phyloP scores from a whole-genome alignment of 2,113 vertebrate genomes.

The Ariopsis seemanni region DNA sequence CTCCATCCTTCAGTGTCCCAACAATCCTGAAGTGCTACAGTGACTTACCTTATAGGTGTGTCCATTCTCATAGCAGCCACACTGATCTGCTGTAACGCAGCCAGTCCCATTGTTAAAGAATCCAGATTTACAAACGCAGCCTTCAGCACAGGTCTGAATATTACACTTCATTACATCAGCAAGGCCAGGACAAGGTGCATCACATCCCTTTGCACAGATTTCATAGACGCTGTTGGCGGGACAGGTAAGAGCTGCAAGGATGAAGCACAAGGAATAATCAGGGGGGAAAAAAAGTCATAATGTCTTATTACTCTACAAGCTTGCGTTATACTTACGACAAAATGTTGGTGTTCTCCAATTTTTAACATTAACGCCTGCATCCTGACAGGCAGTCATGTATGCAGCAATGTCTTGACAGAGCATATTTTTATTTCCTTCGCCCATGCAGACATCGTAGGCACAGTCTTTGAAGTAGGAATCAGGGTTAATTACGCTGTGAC shows the following conservation, averaged over 20 bases:
- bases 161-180: conserved; percentile 50
- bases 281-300: too few relatives aligned
- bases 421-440: conserved; percentile 32
- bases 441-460: conserved; percentile 55
- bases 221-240: conserved; percentile 71
- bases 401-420: conserved; percentile 54
- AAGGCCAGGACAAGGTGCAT: conserved; percentile 60
- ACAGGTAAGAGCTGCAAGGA: conserved; percentile 60
- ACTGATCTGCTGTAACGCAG: conserved; percentile 66
- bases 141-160: conserved; percentile 62
- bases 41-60: conserved; percentile 68
- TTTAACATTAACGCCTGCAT: conserved; percentile 42
- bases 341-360: conserved; percentile 59
- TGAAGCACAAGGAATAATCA: too few relatives aligned
- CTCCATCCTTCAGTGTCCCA: too few relatives aligned
- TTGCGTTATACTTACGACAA: conserved; percentile 46
- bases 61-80: conserved; percentile 72
- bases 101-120: conserved; percentile 58
- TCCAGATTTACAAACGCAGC: conserved; percentile 71
- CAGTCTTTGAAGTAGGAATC: conserved; percentile 61
- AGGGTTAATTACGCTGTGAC: conserved; percentile 57
- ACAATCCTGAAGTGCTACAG: too few relatives aligned
- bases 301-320: background rate
- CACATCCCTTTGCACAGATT: conserved; percentile 66
- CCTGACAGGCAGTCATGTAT: conserved; percentile 58